Conservation (phyloP, 2,888 invertebrate genomes). For the Cantharis lateralis region DNA sequence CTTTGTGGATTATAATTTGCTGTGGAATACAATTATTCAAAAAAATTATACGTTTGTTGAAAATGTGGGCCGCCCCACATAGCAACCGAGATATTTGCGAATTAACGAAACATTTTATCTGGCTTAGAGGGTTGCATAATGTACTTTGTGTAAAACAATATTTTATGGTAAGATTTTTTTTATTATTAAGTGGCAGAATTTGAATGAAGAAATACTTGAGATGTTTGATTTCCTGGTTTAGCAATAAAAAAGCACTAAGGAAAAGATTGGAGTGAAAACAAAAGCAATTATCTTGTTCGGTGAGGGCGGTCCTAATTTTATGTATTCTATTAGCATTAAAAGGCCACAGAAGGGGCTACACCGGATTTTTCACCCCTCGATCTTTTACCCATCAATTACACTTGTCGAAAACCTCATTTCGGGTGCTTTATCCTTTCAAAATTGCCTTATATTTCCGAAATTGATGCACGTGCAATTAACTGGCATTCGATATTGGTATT, state of each 20-base stretch:
- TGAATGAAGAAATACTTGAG: too few species aligned
- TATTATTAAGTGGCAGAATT: too few species aligned
- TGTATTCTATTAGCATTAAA: neutral
- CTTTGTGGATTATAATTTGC: neutral
- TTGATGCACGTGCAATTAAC: neutral
- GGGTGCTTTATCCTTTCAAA: neutral
- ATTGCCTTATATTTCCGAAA: neutral
- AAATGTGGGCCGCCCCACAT: too few species aligned
- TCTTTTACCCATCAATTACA: neutral
- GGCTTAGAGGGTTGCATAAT: too few species aligned
- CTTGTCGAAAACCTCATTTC: neutral
- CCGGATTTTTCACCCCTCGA: neutral
- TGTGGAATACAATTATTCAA: neutral
- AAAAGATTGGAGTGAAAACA: neutral
- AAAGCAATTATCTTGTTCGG: neutral
- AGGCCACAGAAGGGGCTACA: neutral
- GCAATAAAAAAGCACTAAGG: neutral
- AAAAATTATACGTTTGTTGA: too few species aligned
- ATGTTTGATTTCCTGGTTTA: neutral
- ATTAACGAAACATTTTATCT: too few species aligned
- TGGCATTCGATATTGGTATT: neutral
- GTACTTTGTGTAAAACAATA: too few species aligned
- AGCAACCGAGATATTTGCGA: too few species aligned
- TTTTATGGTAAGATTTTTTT: too few species aligned
- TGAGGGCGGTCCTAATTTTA: neutral